These are phyloP conservation scores for Melieria crassipennis DNA, from an alignment of 2,888 invertebrate genomes.

Conservation along the genomic window DNA sequence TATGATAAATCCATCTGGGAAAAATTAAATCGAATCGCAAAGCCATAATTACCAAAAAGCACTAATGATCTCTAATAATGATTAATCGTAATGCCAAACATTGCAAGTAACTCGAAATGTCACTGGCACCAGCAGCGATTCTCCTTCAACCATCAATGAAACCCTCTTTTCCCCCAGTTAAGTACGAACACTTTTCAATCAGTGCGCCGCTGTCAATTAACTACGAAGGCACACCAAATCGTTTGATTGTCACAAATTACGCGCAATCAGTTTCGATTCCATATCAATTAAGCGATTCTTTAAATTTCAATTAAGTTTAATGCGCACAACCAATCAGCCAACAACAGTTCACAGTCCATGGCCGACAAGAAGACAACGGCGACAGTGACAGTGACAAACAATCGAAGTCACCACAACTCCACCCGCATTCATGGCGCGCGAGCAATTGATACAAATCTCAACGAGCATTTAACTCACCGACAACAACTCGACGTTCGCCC, in stretches of 20 bases:
- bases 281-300: slow-evolving; percentile 53
- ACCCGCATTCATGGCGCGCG: slow-evolving; percentile 36
- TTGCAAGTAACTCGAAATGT: too few species aligned
- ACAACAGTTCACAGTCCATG: background rate
- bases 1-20: too few species aligned
- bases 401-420: slow-evolving; percentile 27
- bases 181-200: too few species aligned
- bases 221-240: slow-evolving; percentile 37
- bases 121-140: too few species aligned
- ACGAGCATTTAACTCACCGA: slow-evolving; percentile 25
- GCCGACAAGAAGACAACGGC: slow-evolving; percentile 20
- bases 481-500: slow-evolving; percentile 22
- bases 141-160: too few species aligned
- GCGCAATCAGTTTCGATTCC: slow-evolving; percentile 53
- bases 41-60: too few species aligned
- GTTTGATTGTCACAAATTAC: slow-evolving; percentile 58
- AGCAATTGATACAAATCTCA: slow-evolving; percentile 26
- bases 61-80: too few species aligned
- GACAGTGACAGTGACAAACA: background rate
- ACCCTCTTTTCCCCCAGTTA: too few species aligned
- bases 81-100: too few species aligned
- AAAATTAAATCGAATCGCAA: too few species aligned
- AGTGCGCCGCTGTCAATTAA: slow-evolving; percentile 25
- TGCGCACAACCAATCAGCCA: background rate
- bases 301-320: slow-evolving; percentile 36